Evolutionary conservation across 2,888 invertebrate species (phyloP).

Genomic region (Prenolepis imparis): DNA sequence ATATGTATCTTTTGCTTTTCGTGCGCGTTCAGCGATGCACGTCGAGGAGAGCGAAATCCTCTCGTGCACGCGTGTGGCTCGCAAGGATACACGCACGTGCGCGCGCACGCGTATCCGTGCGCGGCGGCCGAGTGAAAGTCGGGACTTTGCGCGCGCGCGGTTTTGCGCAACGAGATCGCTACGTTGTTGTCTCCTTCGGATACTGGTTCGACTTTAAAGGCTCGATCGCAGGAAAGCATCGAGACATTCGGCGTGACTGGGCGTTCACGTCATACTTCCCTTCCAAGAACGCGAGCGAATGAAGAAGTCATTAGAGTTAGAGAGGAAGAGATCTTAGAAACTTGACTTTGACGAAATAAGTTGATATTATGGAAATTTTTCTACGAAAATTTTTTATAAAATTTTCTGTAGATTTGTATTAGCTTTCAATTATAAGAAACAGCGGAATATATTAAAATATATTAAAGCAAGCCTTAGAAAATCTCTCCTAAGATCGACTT

Average conservation of each 20-base stretch:
- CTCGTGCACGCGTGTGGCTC: conserved; percentile 6
- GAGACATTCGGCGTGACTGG: conserved; percentile 64
- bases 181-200: conserved; percentile 81
- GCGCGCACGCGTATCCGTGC: conserved; percentile 61
- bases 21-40: conserved; percentile 60
- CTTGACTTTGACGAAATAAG: background rate
- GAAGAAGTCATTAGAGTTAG: background rate
- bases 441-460: background rate
- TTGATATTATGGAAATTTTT: background rate
- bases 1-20: conserved; percentile 57
- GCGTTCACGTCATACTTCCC: conserved; percentile 65
- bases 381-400: background rate
- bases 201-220: conserved; percentile 82
- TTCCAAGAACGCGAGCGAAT: conserved; percentile 30
- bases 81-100: conserved; percentile 57
- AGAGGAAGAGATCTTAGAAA: background rate
- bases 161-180: conserved; percentile 83
- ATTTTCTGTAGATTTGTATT: background rate
- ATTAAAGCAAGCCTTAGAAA: too few relatives aligned
- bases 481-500: too few relatives aligned
- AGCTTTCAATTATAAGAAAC: background rate
- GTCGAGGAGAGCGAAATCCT: conserved; percentile 59
- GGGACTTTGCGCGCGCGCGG: conserved; percentile 66
- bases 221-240: conserved; percentile 71
- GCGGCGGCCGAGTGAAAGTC: conserved; percentile 81